phyloP scores from a whole-genome alignment of 2,113 vertebrate genomes.

The Scartelaos histophorus region DNA sequence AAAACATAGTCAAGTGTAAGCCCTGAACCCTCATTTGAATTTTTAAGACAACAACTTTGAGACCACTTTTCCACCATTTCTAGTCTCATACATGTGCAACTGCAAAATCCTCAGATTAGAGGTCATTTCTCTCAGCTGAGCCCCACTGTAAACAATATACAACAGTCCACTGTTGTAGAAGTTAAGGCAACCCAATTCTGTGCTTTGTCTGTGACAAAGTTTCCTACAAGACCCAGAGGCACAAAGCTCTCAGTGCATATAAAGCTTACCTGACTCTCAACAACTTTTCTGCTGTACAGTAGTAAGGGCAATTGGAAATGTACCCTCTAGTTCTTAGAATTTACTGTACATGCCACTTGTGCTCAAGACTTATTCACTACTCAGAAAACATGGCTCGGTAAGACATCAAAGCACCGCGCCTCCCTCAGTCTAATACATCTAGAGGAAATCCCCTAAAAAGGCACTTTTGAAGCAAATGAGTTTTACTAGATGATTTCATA shows the following conservation, averaged over 20 bases:
- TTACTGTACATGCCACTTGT: constrained; percentile 36
- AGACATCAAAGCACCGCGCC: constrained; percentile 65
- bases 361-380: constrained; percentile 45
- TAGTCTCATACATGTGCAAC: constrained; percentile 30
- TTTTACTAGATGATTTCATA: constrained; percentile 71
- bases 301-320: constrained; percentile 42
- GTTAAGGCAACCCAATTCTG: constrained; percentile 73
- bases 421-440: constrained; percentile 40
- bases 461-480: constrained; percentile 79
- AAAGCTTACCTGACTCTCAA: constrained; percentile 55
- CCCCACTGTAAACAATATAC: constrained; percentile 71
- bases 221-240: constrained; percentile 58
- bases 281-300: constrained; percentile 35
- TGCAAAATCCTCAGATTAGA: constrained; percentile 42
- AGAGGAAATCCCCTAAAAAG: constrained; percentile 77
- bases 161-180: constrained; percentile 46
- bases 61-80: constrained; percentile 40
- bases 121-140: constrained; percentile 38
- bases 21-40: constrained; percentile 32
- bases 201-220: constrained; percentile 62
- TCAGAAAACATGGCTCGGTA: constrained; percentile 64
- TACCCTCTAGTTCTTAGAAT: constrained; percentile 39
- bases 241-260: constrained; percentile 69
- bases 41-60: constrained; percentile 53
- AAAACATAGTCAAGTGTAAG: constrained; percentile 24